phyloP scores from a whole-genome alignment of 2,888 invertebrate genomes.

The Thereva nobilitata region DNA sequence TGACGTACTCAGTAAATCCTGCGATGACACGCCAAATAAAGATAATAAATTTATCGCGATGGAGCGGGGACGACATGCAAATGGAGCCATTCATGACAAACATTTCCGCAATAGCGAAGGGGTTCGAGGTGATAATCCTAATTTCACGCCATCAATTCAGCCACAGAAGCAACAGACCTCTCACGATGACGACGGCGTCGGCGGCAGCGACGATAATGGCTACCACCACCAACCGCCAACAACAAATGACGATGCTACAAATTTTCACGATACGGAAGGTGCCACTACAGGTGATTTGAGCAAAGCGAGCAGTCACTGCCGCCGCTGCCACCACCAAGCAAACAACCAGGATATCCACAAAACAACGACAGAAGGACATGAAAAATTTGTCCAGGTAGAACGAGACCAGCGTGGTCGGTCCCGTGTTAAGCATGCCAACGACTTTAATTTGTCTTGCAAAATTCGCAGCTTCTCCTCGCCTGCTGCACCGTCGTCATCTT shows the following conservation, averaged over 20 bases:
- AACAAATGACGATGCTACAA: slow-evolving; percentile 13
- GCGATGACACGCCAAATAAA: slow-evolving; percentile 33
- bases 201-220: no score
- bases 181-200: not conserved
- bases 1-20: slow-evolving; percentile 12
- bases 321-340: no score
- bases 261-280: slow-evolving; percentile 22
- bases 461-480: no score
- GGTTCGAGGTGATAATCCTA: slow-evolving; percentile 27
- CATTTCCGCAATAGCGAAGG: not conserved
- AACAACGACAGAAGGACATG: no score
- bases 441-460: no score
- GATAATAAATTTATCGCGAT: slow-evolving; percentile 30
- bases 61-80: not conserved
- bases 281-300: not conserved
- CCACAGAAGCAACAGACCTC: slow-evolving; percentile 1
- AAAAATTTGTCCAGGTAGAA: no score
- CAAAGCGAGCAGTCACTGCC: slow-evolving; percentile 14
- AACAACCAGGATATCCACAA: no score
- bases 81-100: slow-evolving; percentile 15
- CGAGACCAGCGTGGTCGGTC: no score
- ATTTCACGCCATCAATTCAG: slow-evolving; percentile 20
- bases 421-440: no score
- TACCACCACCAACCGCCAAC: slow-evolving; percentile 3
- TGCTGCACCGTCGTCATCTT: no score